phyloP scores from a whole-genome alignment of 2,113 vertebrate genomes.

The Dasyurus viverrinus region DNA sequence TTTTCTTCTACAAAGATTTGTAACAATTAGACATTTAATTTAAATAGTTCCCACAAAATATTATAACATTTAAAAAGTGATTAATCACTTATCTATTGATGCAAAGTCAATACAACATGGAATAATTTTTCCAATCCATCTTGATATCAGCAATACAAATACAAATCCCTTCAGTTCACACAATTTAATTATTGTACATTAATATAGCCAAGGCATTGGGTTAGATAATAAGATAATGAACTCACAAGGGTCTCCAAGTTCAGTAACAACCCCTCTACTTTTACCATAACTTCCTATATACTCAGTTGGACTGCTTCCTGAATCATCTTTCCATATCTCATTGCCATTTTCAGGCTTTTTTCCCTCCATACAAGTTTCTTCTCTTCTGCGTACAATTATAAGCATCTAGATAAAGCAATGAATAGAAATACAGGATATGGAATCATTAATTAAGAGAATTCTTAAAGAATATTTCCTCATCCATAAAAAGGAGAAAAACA shows the following conservation, averaged over 20 bases:
- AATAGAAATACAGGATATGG: neutral
- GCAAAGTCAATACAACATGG: constrained; percentile 25
- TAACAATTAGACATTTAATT: constrained; percentile 6
- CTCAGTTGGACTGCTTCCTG: neutral
- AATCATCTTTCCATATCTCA: neutral
- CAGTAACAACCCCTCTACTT: neutral
- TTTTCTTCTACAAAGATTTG: neutral
- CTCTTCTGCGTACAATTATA: neutral
- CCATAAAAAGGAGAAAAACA: neutral
- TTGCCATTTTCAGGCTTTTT: neutral
- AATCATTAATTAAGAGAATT: neutral
- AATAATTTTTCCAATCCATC: neutral
- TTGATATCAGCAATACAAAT: neutral
- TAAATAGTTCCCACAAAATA: neutral
- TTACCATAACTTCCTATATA: neutral
- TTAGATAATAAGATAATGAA: neutral
- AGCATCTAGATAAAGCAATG: neutral
- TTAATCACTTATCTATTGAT: neutral
- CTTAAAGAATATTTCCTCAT: neutral
- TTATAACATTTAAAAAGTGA: neutral
- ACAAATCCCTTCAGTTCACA: neutral
- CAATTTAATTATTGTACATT: neutral
- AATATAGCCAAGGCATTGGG: neutral
- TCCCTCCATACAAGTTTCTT: neutral
- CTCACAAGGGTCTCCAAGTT: neutral